Conservation (phyloP, 1,140 invertebrate genomes). For the Littorina saxatilis region DNA sequence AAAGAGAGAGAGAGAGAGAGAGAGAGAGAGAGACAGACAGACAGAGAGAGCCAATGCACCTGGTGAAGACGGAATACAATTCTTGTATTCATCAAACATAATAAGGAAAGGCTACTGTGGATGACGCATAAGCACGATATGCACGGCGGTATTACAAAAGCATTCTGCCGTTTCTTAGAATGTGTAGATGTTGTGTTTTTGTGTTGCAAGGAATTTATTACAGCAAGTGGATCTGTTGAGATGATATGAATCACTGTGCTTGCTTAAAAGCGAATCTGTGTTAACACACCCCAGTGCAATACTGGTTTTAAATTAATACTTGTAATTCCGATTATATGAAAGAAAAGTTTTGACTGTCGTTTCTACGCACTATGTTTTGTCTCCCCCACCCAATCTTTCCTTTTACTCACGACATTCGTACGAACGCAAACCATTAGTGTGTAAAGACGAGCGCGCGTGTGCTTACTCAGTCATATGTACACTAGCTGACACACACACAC, state of each 20-base stretch:
- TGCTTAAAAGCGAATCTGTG: no score
- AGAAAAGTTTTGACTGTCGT: neutral
- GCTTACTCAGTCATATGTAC: neutral
- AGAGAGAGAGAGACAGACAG: neutral
- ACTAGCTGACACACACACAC: no score
- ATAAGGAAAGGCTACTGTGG: no score
- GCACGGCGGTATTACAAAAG: neutral
- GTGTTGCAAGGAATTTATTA: no score
- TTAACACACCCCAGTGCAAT: no score
- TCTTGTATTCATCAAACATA: no score
- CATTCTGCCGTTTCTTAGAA: neutral
- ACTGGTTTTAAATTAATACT: neutral
- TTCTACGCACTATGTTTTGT: neutral
- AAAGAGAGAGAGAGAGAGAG: neutral
- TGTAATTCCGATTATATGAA: no score
- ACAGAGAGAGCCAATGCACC: neutral
- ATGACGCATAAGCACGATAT: no score
- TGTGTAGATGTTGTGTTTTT: neutral
- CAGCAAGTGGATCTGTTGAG: no score
- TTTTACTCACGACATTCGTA: neutral
- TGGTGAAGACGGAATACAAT: no score
- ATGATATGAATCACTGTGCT: no score
- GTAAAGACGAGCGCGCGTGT: neutral
- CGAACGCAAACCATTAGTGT: no score
- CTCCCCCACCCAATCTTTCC: neutral